These are phyloP conservation scores for Tipula lateralis DNA, from an alignment of 2,888 invertebrate genomes.

Conservation along the genomic window DNA sequence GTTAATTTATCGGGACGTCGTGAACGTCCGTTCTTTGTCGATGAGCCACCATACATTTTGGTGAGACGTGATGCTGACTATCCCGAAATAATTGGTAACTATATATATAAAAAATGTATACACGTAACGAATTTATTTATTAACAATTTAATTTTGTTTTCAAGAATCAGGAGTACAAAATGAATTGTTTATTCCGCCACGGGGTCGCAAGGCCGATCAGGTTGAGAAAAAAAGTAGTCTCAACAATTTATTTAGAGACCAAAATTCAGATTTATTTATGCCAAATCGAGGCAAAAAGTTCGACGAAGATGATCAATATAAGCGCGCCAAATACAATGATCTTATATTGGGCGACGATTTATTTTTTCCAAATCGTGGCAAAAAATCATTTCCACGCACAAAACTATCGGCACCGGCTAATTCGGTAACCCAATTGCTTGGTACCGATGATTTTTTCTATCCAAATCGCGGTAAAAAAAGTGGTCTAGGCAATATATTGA, in stretches of 20 bases:
- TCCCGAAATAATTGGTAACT: conserved; percentile 30
- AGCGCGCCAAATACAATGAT: conserved; percentile 3
- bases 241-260: background rate
- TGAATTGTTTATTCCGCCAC: conserved; percentile 43
- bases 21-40: conserved; percentile 44
- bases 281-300: conserved; percentile 33
- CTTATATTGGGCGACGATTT: conserved; percentile 41
- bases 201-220: conserved; percentile 44
- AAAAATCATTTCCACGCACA: conserved; percentile 37
- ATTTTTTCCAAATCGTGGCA: conserved; percentile 48
- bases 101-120: no score
- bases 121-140: background rate
- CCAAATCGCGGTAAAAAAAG: conserved; percentile 9
- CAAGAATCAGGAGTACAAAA: background rate
- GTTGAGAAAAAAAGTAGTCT: background rate
- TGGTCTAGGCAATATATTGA: background rate
- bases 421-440: background rate
- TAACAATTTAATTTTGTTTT: background rate
- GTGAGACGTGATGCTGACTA: conserved; percentile 40
- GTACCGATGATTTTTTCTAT: background rate
- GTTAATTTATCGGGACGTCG: conserved; percentile 44
- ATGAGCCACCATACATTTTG: conserved; percentile 45
- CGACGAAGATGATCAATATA: background rate
- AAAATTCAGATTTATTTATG: conserved; percentile 32
- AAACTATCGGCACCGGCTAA: background rate